A percentile compares a stretch with the other conserved stretches of the same genome.
Evolutionary conservation across 2,113 vertebrate species (phyloP).

Genomic region (Miniopterus natalensis): DNA sequence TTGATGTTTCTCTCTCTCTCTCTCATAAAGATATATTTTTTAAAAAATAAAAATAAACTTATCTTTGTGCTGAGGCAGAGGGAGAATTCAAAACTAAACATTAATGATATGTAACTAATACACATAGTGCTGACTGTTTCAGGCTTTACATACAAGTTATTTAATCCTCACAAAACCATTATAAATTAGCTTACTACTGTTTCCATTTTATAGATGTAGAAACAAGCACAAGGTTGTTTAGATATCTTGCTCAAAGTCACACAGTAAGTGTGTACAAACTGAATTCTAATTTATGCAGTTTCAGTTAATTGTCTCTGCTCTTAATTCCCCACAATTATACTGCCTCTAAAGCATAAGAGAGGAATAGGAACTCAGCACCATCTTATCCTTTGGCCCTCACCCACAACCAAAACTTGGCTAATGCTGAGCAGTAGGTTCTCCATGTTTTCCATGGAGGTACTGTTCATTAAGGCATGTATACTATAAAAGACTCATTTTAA

Average conservation of each 20-base stretch:
- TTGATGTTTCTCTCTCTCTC: too few species aligned
- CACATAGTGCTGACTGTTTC: background rate
- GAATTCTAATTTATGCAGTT: background rate
- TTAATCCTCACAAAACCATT: slow-evolving; percentile 24
- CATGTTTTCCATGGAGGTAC: background rate
- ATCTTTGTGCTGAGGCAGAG: background rate
- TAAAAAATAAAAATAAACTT: background rate
- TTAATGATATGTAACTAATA: background rate
- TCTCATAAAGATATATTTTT: too few species aligned
- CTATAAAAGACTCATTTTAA: background rate
- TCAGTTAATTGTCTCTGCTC: background rate
- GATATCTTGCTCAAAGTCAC: background rate
- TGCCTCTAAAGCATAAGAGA: background rate
- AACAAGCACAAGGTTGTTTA: background rate
- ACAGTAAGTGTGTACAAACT: background rate
- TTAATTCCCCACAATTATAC: background rate
- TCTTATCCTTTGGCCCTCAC: background rate
- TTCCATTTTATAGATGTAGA: background rate
- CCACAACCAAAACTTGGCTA: slow-evolving; percentile 1
- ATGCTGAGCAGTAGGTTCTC: background rate
- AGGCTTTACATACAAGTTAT: background rate
- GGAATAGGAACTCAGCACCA: background rate
- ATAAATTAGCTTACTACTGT: background rate
- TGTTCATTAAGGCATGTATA: background rate
- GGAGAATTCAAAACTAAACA: background rate